Conservation (phyloP, 2,888 invertebrate species). For the Geotrupes spiniger region DNA sequence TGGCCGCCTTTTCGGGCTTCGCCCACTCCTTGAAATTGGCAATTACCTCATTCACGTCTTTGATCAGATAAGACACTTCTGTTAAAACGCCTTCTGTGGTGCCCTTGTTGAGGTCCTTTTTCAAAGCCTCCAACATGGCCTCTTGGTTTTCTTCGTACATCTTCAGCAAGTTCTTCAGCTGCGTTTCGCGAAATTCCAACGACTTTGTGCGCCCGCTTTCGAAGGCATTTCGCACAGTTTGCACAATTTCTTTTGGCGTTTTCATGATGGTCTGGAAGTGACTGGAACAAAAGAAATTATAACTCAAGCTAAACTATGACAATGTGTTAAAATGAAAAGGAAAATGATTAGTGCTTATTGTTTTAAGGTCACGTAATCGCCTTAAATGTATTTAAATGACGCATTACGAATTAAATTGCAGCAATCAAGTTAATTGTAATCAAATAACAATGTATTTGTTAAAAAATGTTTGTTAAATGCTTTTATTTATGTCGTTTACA, state of each 20-base stretch:
- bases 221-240: constrained; percentile 71
- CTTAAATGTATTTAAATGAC: no score
- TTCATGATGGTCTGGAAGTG: constrained; percentile 3
- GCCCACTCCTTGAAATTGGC: constrained; percentile 76
- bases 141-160: constrained; percentile 79
- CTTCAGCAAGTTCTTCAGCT: constrained; percentile 69
- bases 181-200: constrained; percentile 75
- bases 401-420: no score
- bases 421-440: no score
- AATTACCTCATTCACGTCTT: constrained; percentile 70
- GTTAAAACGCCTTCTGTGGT: constrained; percentile 49
- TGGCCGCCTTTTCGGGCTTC: constrained; percentile 68
- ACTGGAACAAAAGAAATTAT: neutral
- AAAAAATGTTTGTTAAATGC: no score
- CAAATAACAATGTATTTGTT: no score
- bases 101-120: constrained; percentile 71
- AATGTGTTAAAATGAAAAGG: no score
- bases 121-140: constrained; percentile 55
- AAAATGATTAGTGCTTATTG: no score
- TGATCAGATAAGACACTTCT: constrained; percentile 46
- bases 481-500: no score
- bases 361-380: no score
- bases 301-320: no score
- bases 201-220: constrained; percentile 77
- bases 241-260: constrained; percentile 42